Percentiles rank a stretch among this genome's conserved stretches.
Conservation (phyloP, 2,113 vertebrate species). For the Mormyrus lacerda region DNA sequence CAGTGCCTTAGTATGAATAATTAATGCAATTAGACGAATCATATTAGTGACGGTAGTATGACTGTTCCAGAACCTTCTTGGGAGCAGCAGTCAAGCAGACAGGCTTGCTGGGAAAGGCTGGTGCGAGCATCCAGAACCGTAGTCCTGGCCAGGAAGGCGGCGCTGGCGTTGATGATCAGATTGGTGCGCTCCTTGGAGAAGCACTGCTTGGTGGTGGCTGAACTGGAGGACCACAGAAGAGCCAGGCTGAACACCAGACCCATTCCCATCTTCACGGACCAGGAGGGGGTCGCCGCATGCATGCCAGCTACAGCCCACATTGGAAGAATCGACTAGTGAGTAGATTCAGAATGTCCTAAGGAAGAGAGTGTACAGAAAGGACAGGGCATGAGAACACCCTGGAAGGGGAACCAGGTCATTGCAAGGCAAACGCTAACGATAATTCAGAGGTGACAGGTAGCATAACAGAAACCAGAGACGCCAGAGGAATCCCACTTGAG, state of each 20-base stretch:
- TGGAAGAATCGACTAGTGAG: constrained; percentile 16
- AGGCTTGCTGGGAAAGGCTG: constrained; percentile 47
- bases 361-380: background rate
- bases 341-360: constrained; percentile 34
- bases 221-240: constrained; percentile 20
- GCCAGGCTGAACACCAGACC: constrained; percentile 11
- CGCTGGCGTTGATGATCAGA: constrained; percentile 40
- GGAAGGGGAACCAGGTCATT: background rate
- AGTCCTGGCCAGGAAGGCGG: constrained; percentile 26
- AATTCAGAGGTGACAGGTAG: background rate
- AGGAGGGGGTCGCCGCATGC: background rate
- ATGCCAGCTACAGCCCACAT: constrained; percentile 40
- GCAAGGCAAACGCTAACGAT: background rate
- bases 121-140: constrained; percentile 31
- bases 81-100: constrained; percentile 60
- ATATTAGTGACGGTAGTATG: background rate
- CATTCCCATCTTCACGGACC: background rate
- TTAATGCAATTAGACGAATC: background rate
- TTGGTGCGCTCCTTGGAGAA: constrained; percentile 55
- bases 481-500: background rate
- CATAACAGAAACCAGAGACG: background rate
- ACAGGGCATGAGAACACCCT: background rate
- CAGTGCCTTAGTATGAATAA: background rate
- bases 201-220: constrained; percentile 48
- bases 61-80: constrained; percentile 46